Base-by-base conservation (phyloP, 2,113 vertebrate species). In the Grammomys surdaster region DNA sequence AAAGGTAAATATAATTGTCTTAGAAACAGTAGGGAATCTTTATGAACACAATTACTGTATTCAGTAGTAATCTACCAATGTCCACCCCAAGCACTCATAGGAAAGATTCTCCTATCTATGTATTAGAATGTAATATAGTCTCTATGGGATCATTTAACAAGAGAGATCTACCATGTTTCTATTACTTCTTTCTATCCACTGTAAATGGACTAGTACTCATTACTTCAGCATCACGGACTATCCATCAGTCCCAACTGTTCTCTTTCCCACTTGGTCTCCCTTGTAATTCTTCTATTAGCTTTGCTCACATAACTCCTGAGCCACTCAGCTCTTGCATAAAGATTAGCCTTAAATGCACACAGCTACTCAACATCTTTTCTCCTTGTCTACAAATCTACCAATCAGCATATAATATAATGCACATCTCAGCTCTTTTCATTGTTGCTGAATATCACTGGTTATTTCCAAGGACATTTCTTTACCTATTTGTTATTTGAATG, bases 341-440 rank as follows among this genome's bases (percentile, higher is more conserved):
- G 88, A 93, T 6, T 88, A 65, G 46, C 43, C 78, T 98, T 96
- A 94, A 96, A 80, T 92, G 78, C 67, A 95, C 36, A 88, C 91
- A 77, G 70, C 28, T 89, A 86, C 28, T 97, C 90, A 96, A 96
- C 91, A 91, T 33, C 90, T 92, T 96, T 93, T 93, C 46, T 67
- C 80, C 84, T 88, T 93, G 95, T 92, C 96, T 96, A 78, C 73
- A 97, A 92, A 96, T 95, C 80, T 92, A 95, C 81, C 91, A 90
- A 95, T 92, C 90, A 97, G 88, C 95, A 97, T 86, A 70, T 69
- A 92, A 96, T 95, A 96, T 91, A 96, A 72, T 96, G 95, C 78
- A 51, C 81, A 95, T 73, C 77, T 96, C 94, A 97, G 97, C 95
- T 94, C 75, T 97, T 95, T 93, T 92, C 46, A 93, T 77, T 93